Evolutionary conservation across 2,797 vertebrate genomes (phyloP), one percentile per base, ranked within the genome.

Genomic region (Cyprinodon diabolis): DNA sequence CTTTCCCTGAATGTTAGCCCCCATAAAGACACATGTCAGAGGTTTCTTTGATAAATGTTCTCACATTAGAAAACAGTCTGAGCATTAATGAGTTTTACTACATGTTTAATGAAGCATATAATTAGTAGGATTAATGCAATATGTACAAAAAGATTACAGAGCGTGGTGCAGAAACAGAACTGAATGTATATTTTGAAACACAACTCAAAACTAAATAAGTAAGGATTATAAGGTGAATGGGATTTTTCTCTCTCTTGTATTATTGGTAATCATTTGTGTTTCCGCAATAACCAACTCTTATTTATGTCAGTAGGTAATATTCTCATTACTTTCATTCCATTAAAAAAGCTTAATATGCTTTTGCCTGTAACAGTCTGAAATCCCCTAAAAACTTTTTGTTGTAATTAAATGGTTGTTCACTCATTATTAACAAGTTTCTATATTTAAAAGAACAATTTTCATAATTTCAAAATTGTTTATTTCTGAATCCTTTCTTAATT

Each of bases 11-110:
- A 90, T 91, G 87, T 86, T 91, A 83, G 73, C 74, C 69, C 87
- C 86, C 77, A 77, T 87, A 91, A 94, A 95, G 94, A 95, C 91
- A 91, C 93, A 95, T 95, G 94, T 94, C 94, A 95, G 90, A 94
- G 93, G 93, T 94, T 93, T 93, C 90, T 89, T 48, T 79, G 75
- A 85, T 77, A 66, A 88, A 80, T 71, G 48, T 69, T 69, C 69
- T 75, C 78, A 48, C 75, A 67, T 81, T 69, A 79, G 72, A 30
- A 40, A 76, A 48, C 37, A 69, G 68, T 80, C 62, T 68, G 63
- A 69, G 69, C 47, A 49, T 70, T 43, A 13, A 68, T 55, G 52
- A 1, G 43, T 52, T 68, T 72, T 69, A 69, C 78, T 87, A 78
- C 71, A 79, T 77, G 74, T 80, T 80, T 74, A 86, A 69, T n/a